Conservation (phyloP, 2,797 vertebrate genomes). For the Prionace glauca region DNA sequence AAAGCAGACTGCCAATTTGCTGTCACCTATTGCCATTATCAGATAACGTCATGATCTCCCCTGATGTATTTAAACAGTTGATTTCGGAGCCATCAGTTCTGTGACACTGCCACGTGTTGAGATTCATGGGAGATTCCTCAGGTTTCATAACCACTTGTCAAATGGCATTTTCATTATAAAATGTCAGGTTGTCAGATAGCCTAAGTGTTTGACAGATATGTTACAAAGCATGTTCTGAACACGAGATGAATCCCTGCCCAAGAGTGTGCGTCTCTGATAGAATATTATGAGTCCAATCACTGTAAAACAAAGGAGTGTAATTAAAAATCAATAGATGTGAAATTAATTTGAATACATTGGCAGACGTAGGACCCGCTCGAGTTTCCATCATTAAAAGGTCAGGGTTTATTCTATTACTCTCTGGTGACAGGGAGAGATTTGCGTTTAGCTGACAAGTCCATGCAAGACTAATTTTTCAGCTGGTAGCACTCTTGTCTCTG, state of each 20-base stretch:
- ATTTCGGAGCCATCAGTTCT: not conserved
- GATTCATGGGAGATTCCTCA: slow-evolving; percentile 25
- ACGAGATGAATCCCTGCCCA: not conserved
- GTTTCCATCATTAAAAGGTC: slow-evolving; percentile 16
- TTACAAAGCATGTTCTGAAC: not conserved
- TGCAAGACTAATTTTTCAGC: not conserved
- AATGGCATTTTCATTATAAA: slow-evolving; percentile 26
- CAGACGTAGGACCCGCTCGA: not conserved
- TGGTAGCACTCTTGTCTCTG: not conserved
- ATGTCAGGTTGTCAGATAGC: slow-evolving; percentile 10
- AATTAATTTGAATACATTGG: slow-evolving; percentile 25
- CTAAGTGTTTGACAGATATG: slow-evolving; percentile 5
- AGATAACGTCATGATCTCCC: not conserved
- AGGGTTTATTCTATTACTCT: not conserved
- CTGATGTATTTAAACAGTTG: not conserved
- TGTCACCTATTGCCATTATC: not conserved
- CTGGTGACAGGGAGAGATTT: not conserved
- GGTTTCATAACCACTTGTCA: slow-evolving; percentile 17
- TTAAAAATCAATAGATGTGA: slow-evolving; percentile 26
- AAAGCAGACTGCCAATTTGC: not conserved
- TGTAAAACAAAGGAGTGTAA: not conserved
- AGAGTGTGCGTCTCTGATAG: not conserved
- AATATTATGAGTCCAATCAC: slow-evolving; percentile 1
- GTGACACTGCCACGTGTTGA: not conserved
- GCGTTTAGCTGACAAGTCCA: not conserved